These are phyloP conservation scores for Rhinichthys osculus DNA, from an alignment of 2,797 vertebrate species.

Conservation along the genomic window DNA sequence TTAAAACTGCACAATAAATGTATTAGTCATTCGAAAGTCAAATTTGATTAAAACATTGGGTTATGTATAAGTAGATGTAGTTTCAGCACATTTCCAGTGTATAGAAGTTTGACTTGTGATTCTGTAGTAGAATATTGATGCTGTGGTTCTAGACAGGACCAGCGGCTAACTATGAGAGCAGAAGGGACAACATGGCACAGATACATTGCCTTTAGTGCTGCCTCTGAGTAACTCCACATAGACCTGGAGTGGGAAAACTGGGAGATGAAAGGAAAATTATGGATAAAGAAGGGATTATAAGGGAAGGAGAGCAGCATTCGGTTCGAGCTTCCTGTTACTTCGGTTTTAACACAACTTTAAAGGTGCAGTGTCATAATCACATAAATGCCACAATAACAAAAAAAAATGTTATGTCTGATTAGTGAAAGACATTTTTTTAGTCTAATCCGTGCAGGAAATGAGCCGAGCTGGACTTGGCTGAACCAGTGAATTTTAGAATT, in stretches of 20 bases:
- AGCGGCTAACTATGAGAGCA: slow-evolving; percentile 7
- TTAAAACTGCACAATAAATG: not conserved
- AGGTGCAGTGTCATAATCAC: too few relatives aligned
- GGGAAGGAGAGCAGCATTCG: not conserved
- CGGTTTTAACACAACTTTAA: too few relatives aligned
- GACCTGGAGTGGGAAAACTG: not conserved
- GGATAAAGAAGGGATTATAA: not conserved
- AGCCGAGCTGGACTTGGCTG: not conserved
- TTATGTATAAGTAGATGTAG: not conserved
- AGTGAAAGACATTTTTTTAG: too few relatives aligned
- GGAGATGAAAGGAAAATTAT: not conserved
- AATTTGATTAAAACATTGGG: not conserved
- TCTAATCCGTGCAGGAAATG: not conserved
- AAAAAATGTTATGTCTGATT: too few relatives aligned
- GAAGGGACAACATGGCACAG: not conserved
- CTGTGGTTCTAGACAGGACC: slow-evolving; percentile 12
- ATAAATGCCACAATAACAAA: too few relatives aligned
- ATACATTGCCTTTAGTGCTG: not conserved
- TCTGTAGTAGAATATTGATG: slow-evolving; percentile 13
- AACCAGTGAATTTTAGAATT: not conserved
- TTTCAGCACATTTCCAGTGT: not conserved
- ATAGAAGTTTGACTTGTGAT: not conserved
- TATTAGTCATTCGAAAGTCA: not conserved
- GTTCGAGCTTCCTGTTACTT: too few relatives aligned
- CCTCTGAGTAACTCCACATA: not conserved